Conservation (phyloP, 2,113 vertebrate species). For the Stigmatopora nigra region DNA sequence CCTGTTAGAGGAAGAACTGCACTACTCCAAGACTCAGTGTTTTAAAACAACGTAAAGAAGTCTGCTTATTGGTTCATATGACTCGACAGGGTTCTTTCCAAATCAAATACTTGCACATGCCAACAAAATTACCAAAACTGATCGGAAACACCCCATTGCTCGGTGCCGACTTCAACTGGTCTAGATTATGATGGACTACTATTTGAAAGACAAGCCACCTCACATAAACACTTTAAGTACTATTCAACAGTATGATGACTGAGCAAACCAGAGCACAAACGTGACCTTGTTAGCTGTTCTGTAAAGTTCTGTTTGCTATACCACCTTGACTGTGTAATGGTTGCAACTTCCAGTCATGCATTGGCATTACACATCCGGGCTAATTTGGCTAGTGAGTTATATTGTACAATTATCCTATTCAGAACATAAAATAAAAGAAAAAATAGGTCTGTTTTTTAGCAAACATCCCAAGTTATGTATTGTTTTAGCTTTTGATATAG, state of each 20-base stretch:
- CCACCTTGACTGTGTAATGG: neutral
- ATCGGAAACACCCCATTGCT: too few species aligned
- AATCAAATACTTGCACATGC: too few species aligned
- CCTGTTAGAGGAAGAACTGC: too few species aligned
- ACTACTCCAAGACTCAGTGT: too few species aligned
- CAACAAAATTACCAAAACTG: too few species aligned
- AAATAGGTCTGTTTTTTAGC: neutral
- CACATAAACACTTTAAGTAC: too few species aligned
- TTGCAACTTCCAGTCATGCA: neutral
- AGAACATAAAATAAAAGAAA: too few species aligned
- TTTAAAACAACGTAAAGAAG: too few species aligned
- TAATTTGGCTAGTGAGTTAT: neutral
- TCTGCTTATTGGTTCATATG: too few species aligned
- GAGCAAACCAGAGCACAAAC: neutral
- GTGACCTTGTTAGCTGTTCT: neutral
- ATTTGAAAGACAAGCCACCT: neutral
- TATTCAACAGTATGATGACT: neutral
- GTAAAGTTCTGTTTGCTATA: neutral
- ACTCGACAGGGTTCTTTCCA: too few species aligned
- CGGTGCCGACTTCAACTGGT: too few species aligned
- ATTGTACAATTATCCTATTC: neutral
- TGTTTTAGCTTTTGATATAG: neutral
- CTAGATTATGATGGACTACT: neutral
- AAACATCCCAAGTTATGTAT: neutral
- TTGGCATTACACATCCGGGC: neutral